Evolutionary conservation across 2,888 invertebrate species (phyloP), one percentile per base, ranked within the genome.

Genomic region (Biston stratarius): DNA sequence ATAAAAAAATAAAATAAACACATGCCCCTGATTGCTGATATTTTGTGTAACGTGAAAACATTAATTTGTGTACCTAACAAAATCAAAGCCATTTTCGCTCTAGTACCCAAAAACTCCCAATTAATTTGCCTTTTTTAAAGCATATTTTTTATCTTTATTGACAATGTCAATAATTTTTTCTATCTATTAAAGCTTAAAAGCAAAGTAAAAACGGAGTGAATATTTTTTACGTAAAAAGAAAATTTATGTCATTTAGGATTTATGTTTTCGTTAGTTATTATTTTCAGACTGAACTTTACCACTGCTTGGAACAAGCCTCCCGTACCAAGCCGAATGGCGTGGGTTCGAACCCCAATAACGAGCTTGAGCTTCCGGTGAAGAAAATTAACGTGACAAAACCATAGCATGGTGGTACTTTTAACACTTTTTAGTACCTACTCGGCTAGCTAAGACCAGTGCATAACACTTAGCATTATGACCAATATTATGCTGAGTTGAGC

Each of bases 1-100:
- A 24, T 55, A 14, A 62, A 62, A 57, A 40, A 66, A 24, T 24
- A 45, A 67, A 48, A 53, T 52, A 52, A 61, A 53, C 45, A 51
- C 45, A 57, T 51, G 7, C 55, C 53, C 40, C 36, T 48, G 62
- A 62, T 67, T 67, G 67, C 58, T 14, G 24, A 40, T 34, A 60
- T 62, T 8, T 57, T 48, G 6, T 45, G 49, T 60, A 48, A 55
- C 36, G 45, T 12, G 33, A 38, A 53, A 58, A 47, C 24, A 47
- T 40, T 67, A 62, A 67, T 62, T 62, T 63, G 63, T 67, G 58
- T 60, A 34, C 59, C 5, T 55, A 48, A 60, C 53, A 52, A 12
- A 47, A 58, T 67, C 67, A 62, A 62, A 67, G 67, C 53, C 48
- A 56, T 61, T 47, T 61, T 45, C 57, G 48, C 45, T 57, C 47